A percentile compares a stretch with the other conserved stretches of the same genome.
Conservation (phyloP, 1,140 invertebrate genomes). For the Atta colombica region DNA sequence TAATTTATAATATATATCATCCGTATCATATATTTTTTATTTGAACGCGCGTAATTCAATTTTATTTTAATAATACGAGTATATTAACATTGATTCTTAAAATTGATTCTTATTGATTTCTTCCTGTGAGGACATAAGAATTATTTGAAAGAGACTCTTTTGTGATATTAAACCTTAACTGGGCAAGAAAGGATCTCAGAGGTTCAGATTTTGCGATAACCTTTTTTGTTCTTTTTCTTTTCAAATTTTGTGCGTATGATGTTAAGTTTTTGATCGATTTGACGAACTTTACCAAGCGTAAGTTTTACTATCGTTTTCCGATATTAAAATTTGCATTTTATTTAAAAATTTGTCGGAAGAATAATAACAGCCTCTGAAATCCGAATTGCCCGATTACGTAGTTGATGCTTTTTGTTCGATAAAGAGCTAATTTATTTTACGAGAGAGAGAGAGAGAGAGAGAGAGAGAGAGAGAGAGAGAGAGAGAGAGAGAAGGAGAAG, state of each 20-base stretch:
- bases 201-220: no score
- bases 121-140: background rate
- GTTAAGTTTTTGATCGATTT: no score
- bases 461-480: background rate
- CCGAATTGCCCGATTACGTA: background rate
- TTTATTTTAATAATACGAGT: background rate
- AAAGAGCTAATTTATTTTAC: constrained; percentile 9
- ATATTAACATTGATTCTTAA: background rate
- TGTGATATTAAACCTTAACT: background rate
- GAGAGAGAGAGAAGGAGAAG: background rate
- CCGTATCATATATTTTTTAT: background rate
- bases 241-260: no score
- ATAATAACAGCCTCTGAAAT: background rate
- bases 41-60: background rate
- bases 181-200: no score
- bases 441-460: background rate
- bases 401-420: background rate
- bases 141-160: background rate
- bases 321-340: background rate
- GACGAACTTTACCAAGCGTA: no score
- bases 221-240: no score
- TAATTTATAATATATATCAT: constrained; percentile 15
- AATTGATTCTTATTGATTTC: no score
- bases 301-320: no score
- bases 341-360: background rate